Percentiles rank a stretch among this genome's conserved stretches.
Evolutionary conservation across 1,140 invertebrate species (phyloP).

Genomic region (Araneus ventricosus): DNA sequence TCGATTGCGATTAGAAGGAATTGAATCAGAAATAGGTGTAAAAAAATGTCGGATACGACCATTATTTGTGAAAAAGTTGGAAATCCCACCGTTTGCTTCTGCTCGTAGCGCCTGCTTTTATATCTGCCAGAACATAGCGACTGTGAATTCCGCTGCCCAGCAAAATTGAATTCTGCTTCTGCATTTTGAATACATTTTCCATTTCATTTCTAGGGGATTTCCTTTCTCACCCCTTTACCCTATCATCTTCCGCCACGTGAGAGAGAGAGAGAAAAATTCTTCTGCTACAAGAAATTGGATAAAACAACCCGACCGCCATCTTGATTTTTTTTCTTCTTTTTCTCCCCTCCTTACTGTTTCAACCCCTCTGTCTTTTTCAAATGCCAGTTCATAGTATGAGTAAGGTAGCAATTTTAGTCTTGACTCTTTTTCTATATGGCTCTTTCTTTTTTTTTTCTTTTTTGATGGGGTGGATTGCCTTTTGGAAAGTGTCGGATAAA

Average conservation of each 20-base stretch:
- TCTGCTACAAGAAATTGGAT: slow-evolving; percentile 52
- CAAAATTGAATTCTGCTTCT: slow-evolving; percentile 47
- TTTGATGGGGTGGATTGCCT: slow-evolving; percentile 52
- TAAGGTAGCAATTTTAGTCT: slow-evolving; percentile 48
- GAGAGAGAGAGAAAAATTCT: slow-evolving; percentile 11
- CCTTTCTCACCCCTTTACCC: slow-evolving; percentile 27
- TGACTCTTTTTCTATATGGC: slow-evolving; percentile 7
- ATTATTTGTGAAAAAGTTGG: background rate
- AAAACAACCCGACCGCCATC: slow-evolving; percentile 53
- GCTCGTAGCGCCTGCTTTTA: background rate
- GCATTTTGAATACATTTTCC: slow-evolving; percentile 54
- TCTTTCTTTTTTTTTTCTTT: background rate
- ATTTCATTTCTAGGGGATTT: slow-evolving; percentile 39
- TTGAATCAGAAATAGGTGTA: background rate
- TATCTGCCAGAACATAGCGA: background rate
- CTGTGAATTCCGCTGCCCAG: background rate
- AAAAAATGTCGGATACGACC: background rate
- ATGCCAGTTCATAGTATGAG: slow-evolving; percentile 33
- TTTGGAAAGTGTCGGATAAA: slow-evolving; percentile 61
- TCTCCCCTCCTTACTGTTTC: background rate
- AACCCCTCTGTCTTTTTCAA: background rate
- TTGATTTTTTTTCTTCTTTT: slow-evolving; percentile 14
- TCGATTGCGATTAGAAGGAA: background rate
- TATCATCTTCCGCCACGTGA: slow-evolving; percentile 25
- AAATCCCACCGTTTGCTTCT: background rate